Percentiles rank a stretch among this genome's conserved stretches.
Evolutionary conservation across 2,797 vertebrate genomes (phyloP).

Genomic region (Lateolabrax maculatus): DNA sequence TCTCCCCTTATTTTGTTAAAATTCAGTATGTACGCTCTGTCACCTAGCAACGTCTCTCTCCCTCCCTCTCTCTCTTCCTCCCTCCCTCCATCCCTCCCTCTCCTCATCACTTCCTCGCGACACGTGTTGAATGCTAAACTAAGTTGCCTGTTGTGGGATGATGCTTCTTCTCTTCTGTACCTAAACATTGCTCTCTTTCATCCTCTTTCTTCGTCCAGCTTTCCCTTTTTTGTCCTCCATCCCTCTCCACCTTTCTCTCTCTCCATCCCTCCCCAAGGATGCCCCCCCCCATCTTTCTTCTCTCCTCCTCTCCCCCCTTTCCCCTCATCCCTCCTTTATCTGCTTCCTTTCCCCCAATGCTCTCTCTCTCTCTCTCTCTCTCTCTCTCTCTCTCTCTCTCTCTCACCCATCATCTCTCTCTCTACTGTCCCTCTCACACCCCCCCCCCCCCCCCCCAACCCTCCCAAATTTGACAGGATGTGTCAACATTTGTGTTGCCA

Average conservation of each 20-base stretch:
- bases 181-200: neutral
- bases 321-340: too few species aligned
- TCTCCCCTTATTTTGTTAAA: conserved; percentile 85
- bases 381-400: neutral
- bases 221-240: neutral
- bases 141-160: conserved; percentile 74
- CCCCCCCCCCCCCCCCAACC: neutral
- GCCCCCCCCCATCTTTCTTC: neutral
- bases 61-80: conserved; percentile 54
- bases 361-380: neutral
- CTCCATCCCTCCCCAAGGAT: neutral
- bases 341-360: neutral
- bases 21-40: conserved; percentile 89
- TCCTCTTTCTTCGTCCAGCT: neutral
- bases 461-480: conserved; percentile 2
- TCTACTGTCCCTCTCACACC: neutral
- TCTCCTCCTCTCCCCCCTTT: neutral
- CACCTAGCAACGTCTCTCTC: conserved; percentile 84
- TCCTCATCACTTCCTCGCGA: conserved; percentile 80
- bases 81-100: conserved; percentile 42
- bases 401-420: neutral
- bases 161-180: neutral
- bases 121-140: conserved; percentile 89
- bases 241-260: neutral
- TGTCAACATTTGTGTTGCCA: neutral